phyloP scores from a whole-genome alignment of 2,797 vertebrate genomes.

The Leuciscus waleckii region DNA sequence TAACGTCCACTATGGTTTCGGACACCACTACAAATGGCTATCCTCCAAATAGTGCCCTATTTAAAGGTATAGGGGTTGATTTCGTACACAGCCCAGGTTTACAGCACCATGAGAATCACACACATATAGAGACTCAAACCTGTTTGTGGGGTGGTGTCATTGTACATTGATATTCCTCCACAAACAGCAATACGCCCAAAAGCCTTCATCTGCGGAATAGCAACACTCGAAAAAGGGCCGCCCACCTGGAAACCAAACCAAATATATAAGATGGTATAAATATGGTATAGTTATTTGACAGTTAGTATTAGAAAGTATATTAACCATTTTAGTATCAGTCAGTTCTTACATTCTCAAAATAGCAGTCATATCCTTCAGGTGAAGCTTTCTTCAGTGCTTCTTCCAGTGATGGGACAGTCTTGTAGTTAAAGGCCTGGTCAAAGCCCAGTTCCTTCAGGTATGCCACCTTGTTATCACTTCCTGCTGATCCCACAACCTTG shows the following conservation, averaged over 20 bases:
- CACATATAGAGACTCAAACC: constrained; percentile 63
- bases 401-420: constrained; percentile 84
- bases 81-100: background rate
- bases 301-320: background rate
- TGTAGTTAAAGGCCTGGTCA: constrained; percentile 92
- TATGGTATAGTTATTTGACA: too few relatives aligned
- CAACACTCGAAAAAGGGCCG: constrained; percentile 77
- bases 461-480: constrained; percentile 86
- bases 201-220: constrained; percentile 79
- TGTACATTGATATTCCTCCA: constrained; percentile 81
- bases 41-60: background rate
- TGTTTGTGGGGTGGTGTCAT: constrained; percentile 70
- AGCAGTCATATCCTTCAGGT: constrained; percentile 90
- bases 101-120: background rate
- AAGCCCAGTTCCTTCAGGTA: constrained; percentile 89
- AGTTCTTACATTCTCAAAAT: constrained; percentile 90
- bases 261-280: too few relatives aligned
- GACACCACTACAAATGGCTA: background rate
- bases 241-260: constrained; percentile 76
- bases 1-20: background rate
- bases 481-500: constrained; percentile 88
- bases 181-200: constrained; percentile 81
- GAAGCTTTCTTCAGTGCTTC: constrained; percentile 84
- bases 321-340: too few relatives aligned
- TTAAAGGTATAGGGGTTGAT: background rate